Evolutionary conservation across 2,888 invertebrate species (phyloP), one percentile per base, ranked within the genome.

Genomic region (Chrysolina americana): DNA sequence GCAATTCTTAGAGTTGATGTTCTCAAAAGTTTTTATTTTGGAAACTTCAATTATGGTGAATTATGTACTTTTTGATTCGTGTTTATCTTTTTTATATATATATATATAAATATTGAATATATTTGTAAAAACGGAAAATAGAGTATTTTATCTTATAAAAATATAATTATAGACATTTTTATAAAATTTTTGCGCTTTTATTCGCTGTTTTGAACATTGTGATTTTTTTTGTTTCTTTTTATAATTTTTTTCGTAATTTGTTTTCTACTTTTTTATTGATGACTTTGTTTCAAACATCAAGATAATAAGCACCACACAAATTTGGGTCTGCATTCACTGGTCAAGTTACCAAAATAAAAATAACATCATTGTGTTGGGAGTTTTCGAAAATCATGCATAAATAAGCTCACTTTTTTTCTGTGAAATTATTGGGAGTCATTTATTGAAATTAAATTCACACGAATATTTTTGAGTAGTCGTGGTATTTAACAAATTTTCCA

Each of bases 301-400:
- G 70, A 74, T 74, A 71, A 72, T 75, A 70, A 75, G 75, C 75
- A 75, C 75, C 75, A 72, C 28, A 75, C 62, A 73, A 68, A 65
- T 75, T 66, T 66, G 74, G 70, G 74, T 74, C 69, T 74, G 70
- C 70, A 74, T 76, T 79, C 71, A 75, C 77, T 80, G 77, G 75
- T 76, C 28, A 78, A 76, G 78, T 76, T 78, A 76, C 78, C 77
- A 77, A 74, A 78, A 77, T 79, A 75, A 75, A 79, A 76, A 71
- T 72, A 68, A 71, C 69, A 72, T 75, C 75, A 36, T 19, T 41
- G 21, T 68, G n/a, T 72, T 41, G 23, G 68, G 65, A 69, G 28
- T 64, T 68, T 68, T 48, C 44, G 47, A 41, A 17, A 74, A 64
- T 71, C 65, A 50, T 15, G 62, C 62, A 74, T 50, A 50, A 68